A percentile compares a stretch with the other conserved stretches of the same genome.
phyloP scores from a whole-genome alignment of 1,140 invertebrate species.

The Reticulitermes speratus region DNA sequence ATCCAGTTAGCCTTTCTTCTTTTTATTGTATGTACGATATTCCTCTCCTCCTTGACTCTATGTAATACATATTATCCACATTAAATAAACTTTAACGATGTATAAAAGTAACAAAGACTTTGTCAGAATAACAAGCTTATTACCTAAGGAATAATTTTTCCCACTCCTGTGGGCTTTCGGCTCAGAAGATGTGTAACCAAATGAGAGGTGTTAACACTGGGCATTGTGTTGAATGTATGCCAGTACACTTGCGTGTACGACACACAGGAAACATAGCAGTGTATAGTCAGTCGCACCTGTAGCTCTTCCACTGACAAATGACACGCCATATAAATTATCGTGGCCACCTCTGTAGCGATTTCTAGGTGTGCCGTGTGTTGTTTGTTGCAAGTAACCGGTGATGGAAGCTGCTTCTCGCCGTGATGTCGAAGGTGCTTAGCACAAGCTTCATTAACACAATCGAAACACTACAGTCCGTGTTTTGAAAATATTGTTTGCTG shows the following conservation, averaged over 20 bases:
- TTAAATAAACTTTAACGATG: too few relatives aligned
- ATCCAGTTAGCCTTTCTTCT: too few relatives aligned
- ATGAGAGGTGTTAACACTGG: too few relatives aligned
- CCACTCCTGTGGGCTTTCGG: too few relatives aligned
- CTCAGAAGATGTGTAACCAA: too few relatives aligned
- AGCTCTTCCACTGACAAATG: neutral
- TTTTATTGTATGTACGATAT: too few relatives aligned
- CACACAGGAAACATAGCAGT: neutral
- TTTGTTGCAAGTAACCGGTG: neutral
- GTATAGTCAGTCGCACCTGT: neutral
- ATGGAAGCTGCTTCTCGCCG: neutral
- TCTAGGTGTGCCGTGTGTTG: neutral
- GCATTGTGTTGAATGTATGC: neutral
- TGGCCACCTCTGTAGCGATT: neutral
- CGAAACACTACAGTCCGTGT: neutral
- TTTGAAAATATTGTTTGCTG: too few relatives aligned
- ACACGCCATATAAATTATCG: slow-evolving; percentile 3
- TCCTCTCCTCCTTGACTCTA: too few relatives aligned
- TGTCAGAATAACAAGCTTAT: too few relatives aligned
- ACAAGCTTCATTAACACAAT: neutral
- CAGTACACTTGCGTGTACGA: neutral
- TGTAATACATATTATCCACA: too few relatives aligned
- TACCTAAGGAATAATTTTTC: too few relatives aligned
- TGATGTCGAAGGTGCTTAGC: neutral
- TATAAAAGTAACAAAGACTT: too few relatives aligned